phyloP scores from a whole-genome alignment of 2,113 vertebrate genomes.

The Cebidichthys violaceus region DNA sequence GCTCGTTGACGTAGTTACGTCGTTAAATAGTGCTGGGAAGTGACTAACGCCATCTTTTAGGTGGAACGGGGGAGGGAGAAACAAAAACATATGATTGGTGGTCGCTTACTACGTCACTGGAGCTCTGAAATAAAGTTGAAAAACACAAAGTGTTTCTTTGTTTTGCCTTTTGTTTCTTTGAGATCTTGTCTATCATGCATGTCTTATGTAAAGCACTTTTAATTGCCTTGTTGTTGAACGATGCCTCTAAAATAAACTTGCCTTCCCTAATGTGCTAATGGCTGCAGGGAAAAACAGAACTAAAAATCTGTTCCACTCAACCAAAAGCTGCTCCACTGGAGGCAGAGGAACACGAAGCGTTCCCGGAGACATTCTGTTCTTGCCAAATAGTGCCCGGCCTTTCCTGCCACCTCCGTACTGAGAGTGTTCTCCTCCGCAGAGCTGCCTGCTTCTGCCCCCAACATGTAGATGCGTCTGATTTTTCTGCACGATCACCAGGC shows the following conservation, averaged over 20 bases:
- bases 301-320: background rate
- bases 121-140: too few relatives aligned
- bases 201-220: background rate
- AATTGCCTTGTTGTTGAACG: background rate
- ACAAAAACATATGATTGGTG: too few relatives aligned
- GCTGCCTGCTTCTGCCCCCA: conserved; percentile 30
- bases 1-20: too few relatives aligned
- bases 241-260: background rate
- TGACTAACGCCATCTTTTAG: too few relatives aligned
- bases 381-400: conserved; percentile 41
- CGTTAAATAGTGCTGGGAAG: too few relatives aligned
- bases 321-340: conserved; percentile 17
- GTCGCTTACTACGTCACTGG: too few relatives aligned
- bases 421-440: conserved; percentile 29
- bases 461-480: background rate
- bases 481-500: background rate
- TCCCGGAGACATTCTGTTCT: conserved; percentile 47
- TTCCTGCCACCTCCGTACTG: conserved; percentile 45
- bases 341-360: conserved; percentile 5
- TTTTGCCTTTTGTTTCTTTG: background rate
- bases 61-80: too few relatives aligned
- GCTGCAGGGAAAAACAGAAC: background rate
- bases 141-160: background rate
- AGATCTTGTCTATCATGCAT: background rate
- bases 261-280: background rate